A percentile compares a stretch with the other conserved stretches of the same genome.
Evolutionary conservation across 1,140 invertebrate species (phyloP).

Genomic region (Sarcophaga peregrina): DNA sequence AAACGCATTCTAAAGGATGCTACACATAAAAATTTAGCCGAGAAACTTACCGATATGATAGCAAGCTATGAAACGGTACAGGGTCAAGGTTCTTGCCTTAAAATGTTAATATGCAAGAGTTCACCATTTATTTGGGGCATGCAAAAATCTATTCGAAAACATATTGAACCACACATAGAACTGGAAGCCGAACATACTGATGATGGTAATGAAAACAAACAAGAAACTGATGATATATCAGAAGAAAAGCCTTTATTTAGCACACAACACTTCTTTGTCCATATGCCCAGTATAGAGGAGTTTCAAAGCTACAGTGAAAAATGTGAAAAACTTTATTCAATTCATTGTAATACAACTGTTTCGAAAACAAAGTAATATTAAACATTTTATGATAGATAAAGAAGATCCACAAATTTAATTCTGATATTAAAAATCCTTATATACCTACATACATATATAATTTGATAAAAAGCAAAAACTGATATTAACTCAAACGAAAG

Average conservation of each 20-base stretch:
- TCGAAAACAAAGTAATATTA: not conserved
- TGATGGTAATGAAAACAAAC: conserved; percentile 51
- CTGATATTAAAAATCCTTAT: not conserved
- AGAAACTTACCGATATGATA: conserved; percentile 70
- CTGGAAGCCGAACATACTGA: conserved; percentile 40
- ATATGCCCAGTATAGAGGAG: conserved; percentile 74
- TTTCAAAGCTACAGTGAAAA: conserved; percentile 72
- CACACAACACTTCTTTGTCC: conserved; percentile 67
- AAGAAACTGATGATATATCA: conserved; percentile 45
- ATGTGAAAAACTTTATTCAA: conserved; percentile 74
- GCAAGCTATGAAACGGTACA: conserved; percentile 67
- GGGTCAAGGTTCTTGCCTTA: conserved; percentile 69
- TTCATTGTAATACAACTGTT: conserved; percentile 36
- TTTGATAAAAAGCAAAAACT: not conserved
- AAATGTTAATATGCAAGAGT: conserved; percentile 80
- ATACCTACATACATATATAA: not conserved
- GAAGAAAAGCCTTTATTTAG: conserved; percentile 57
- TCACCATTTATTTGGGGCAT: conserved; percentile 79
- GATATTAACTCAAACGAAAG: not conserved
- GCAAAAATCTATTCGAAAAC: conserved; percentile 73
- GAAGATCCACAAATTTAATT: not conserved
- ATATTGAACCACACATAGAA: conserved; percentile 47
- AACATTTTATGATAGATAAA: not conserved
- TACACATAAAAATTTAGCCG: conserved; percentile 72
- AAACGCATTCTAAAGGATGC: conserved; percentile 70